Base-by-base conservation (phyloP, 2,113 vertebrate genomes). In the Capricornis sumatraensis region DNA sequence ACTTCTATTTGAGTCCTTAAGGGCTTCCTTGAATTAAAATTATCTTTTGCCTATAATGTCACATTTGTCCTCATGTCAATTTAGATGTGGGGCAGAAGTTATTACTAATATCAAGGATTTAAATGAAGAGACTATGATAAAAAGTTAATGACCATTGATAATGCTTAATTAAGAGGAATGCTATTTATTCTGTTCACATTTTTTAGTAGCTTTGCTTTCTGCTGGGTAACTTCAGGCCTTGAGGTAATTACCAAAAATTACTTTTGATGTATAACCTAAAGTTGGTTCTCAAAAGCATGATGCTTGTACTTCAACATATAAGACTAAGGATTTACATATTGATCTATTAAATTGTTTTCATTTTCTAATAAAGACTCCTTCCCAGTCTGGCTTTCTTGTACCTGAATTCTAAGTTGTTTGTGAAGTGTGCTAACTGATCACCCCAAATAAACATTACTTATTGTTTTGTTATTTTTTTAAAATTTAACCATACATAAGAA, bases 141-240 rank as follows among this genome's bases (percentile, higher is more conserved):
- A 14, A 87, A 76, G 47, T 84, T 85, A 82, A 92, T 84, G 40
- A 52, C 10, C 23, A 91, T 57, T 95, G 76, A 79, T 85, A 87
- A 82, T 92, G 10, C 17, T 94, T 82, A 62, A 71, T 83, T 93
- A 94, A 53, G 57, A 87, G 13, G 0, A 83, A 27, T 47, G 5
- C 0, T 87, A 76, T 91, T 60, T 58, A 64, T 82, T 87, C 36
- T 79, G 23, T 60, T 55, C 36, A 36, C 95, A 15, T 89, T 86
- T 94, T 89, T 95, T 3, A 53, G 7, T 40, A 93, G 50, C 11
- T 95, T 87, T 96, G 19, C 25, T 92, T 89, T 94, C 94, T 84
- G 40, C 1, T 52, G 16, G 81, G 33, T 55, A 52, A 93, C 25
- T 71, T 87, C 33, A 95, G 23, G 30, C 9, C 43, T 53, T 82